phyloP scores from a whole-genome alignment of 2,113 vertebrate genomes.

The Apodemus sylvaticus region DNA sequence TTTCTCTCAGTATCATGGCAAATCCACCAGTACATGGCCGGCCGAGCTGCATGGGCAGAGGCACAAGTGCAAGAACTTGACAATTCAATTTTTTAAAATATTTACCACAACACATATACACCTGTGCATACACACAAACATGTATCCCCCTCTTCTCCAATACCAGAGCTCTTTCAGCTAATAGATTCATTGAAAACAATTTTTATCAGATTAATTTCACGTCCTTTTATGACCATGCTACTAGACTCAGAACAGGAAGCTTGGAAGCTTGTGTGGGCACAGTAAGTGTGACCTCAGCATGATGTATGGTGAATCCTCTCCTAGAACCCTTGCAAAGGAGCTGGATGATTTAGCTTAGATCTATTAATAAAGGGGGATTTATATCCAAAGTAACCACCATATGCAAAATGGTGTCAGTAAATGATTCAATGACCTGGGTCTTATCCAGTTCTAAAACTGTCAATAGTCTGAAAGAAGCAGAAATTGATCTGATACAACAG shows the following conservation, averaged over 20 bases:
- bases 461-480: constrained; percentile 29
- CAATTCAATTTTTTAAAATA: too few species aligned
- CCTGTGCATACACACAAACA: background rate
- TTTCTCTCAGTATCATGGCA: too few species aligned
- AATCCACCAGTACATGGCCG: too few species aligned
- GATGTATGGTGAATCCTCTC: background rate
- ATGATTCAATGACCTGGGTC: background rate
- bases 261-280: background rate
- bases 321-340: background rate
- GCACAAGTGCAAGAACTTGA: too few species aligned
- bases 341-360: background rate
- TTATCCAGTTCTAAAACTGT: background rate
- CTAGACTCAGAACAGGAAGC: background rate
- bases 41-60: too few species aligned
- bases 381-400: background rate
- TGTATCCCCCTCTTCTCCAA: background rate
- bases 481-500: background rate
- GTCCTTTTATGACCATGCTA: background rate
- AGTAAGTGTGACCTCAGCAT: background rate
- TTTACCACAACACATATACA: background rate
- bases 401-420: background rate
- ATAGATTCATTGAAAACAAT: background rate
- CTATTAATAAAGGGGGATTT: background rate
- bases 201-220: background rate
- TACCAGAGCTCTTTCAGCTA: background rate